These are phyloP conservation scores for Timema podura DNA, from an alignment of 2,888 invertebrate genomes.

Conservation along the genomic window DNA sequence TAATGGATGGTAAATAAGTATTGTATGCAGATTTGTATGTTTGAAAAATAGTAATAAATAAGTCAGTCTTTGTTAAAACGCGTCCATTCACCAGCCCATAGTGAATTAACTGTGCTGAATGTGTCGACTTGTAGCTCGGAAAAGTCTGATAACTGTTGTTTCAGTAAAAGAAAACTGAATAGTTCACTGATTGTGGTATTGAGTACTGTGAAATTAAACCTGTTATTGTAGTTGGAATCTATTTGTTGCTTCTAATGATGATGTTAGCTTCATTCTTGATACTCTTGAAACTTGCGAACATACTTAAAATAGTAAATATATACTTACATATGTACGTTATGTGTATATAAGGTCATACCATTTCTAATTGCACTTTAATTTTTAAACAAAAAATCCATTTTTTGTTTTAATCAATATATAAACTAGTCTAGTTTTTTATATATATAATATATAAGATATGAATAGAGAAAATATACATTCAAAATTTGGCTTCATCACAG, in stretches of 20 bases:
- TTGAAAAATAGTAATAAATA: too few relatives aligned
- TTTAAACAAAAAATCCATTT: conserved; percentile 49
- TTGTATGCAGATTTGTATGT: too few relatives aligned
- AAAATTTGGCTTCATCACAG: conserved; percentile 58
- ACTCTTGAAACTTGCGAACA: conserved; percentile 22
- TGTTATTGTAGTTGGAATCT: conserved; percentile 23
- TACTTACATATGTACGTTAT: conserved; percentile 25
- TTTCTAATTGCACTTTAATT: conserved; percentile 60
- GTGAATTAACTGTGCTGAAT: too few relatives aligned
- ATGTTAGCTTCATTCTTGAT: conserved; percentile 20
- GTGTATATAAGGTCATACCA: conserved; percentile 30
- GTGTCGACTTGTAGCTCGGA: too few relatives aligned
- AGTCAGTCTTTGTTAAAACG: too few relatives aligned
- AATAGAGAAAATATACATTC: conserved; percentile 58
- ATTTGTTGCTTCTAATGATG: conserved; percentile 22
- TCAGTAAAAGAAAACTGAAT: too few relatives aligned
- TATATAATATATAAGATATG: conserved; percentile 46
- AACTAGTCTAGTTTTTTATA: conserved; percentile 34
- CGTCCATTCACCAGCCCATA: too few relatives aligned
- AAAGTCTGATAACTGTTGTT: too few relatives aligned
- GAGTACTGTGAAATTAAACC: too few relatives aligned
- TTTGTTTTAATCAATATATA: conserved; percentile 33
- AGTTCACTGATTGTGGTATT: too few relatives aligned
- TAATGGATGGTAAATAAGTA: too few relatives aligned
- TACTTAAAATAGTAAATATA: conserved; percentile 28